Conservation (phyloP, 2,888 invertebrate species). For the Thalpophila matura region DNA sequence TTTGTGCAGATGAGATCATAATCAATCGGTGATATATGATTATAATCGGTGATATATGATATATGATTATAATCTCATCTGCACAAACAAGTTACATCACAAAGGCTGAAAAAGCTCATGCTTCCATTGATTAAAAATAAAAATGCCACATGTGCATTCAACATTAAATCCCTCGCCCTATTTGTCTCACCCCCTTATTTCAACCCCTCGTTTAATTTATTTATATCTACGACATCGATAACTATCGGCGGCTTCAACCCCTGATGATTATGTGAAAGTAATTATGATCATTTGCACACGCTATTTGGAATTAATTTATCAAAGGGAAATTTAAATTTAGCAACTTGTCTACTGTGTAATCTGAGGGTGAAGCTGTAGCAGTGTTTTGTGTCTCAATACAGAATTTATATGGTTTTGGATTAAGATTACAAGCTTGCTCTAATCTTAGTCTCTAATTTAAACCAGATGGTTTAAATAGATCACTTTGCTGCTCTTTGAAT, state of each 20-base stretch:
- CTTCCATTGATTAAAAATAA: constrained; percentile 12
- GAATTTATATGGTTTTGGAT: not conserved
- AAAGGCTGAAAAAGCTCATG: not conserved
- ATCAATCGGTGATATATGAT: too few relatives aligned
- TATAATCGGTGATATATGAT: too few relatives aligned
- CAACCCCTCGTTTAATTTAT: constrained; percentile 47
- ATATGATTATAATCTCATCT: constrained; percentile 1
- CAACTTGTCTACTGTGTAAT: constrained; percentile 13
- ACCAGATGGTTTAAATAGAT: too few relatives aligned
- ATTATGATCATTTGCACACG: constrained; percentile 43
- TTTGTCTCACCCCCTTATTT: constrained; percentile 30
- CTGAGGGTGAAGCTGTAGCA: constrained; percentile 3
- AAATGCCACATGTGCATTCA: constrained; percentile 45
- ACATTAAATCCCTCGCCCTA: constrained; percentile 33
- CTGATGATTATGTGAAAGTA: constrained; percentile 34
- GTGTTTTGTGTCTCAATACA: constrained; percentile 4
- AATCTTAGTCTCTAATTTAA: too few relatives aligned
- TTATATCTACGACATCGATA: constrained; percentile 64
- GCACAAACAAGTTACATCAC: constrained; percentile 1
- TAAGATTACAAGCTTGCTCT: not conserved
- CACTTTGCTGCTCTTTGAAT: too few relatives aligned
- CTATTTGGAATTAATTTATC: not conserved
- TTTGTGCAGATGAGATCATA: too few relatives aligned
- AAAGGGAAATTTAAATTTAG: not conserved
- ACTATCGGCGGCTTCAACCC: constrained; percentile 58